Evolutionary conservation across 1,140 invertebrate genomes (phyloP).

Genomic region (Dreissena rostriformis): DNA sequence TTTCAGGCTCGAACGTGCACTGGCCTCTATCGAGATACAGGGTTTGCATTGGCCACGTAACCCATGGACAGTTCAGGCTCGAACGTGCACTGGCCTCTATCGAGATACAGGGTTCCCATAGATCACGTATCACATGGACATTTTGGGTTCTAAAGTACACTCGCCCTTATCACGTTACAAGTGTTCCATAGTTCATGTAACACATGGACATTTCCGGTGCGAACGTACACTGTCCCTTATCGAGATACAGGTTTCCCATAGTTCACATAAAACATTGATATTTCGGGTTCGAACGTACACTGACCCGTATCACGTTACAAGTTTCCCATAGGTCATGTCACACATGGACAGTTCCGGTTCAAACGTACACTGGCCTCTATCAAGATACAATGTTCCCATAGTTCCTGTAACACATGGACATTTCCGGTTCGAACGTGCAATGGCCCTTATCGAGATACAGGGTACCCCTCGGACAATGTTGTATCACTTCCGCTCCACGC

Average conservation of each 20-base stretch:
- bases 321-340: too few species aligned
- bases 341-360: constrained; percentile 45
- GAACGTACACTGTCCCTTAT: constrained; percentile 63
- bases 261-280: too few species aligned
- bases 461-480: constrained; percentile 56
- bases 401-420: constrained; percentile 45
- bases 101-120: too few species aligned
- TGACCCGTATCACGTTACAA: too few species aligned
- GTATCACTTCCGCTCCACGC: constrained; percentile 53
- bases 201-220: constrained; percentile 50
- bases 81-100: too few species aligned
- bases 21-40: constrained; percentile 54
- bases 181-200: constrained; percentile 16
- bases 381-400: neutral
- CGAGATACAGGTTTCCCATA: too few species aligned
- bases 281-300: constrained; percentile 56
- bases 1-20: constrained; percentile 56
- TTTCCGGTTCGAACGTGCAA: constrained; percentile 56
- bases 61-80: too few species aligned
- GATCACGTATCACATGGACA: constrained; percentile 43
- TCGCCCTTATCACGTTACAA: too few species aligned
- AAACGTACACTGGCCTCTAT: constrained; percentile 59
- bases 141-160: too few species aligned
- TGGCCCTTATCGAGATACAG: constrained; percentile 55
- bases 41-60: constrained; percentile 56